Percentiles rank a stretch among this genome's conserved stretches.
phyloP scores from a whole-genome alignment of 2,113 vertebrate genomes.

The Xenus cinereus region DNA sequence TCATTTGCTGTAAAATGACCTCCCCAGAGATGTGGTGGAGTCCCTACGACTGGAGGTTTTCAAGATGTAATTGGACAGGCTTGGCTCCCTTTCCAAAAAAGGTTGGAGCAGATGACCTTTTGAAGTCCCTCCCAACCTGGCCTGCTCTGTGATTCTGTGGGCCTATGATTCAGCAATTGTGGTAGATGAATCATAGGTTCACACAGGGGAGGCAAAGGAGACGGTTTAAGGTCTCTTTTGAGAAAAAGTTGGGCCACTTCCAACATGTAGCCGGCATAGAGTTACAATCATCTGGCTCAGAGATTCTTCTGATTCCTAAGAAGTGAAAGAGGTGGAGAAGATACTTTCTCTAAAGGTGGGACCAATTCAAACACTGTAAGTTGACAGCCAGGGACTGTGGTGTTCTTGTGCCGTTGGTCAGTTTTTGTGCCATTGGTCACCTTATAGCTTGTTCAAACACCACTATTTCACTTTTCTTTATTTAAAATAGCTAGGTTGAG shows the following conservation, averaged over 20 bases:
- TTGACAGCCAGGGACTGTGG: background rate
- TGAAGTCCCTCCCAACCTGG: background rate
- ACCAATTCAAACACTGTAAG: fast-evolving
- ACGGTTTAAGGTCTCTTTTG: background rate
- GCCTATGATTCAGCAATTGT: background rate
- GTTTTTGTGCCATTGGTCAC: background rate
- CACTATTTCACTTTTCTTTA: background rate
- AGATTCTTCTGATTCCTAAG: background rate
- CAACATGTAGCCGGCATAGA: background rate
- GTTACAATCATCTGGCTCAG: background rate
- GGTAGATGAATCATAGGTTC: too few species aligned
- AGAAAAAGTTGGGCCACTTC: background rate
- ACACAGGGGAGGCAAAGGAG: background rate
- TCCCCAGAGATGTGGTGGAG: background rate
- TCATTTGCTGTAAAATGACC: background rate
- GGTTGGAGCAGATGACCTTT: background rate
- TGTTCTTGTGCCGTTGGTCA: background rate
- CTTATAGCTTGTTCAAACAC: background rate
- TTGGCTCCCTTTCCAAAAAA: background rate
- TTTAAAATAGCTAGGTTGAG: background rate
- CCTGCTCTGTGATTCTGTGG: background rate
- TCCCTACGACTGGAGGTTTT: background rate
- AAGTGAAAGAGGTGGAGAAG: background rate
- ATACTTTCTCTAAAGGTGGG: background rate
- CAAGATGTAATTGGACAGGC: background rate